These are phyloP conservation scores for Leuciscus waleckii DNA, from an alignment of 2,797 vertebrate species.

Conservation along the genomic window DNA sequence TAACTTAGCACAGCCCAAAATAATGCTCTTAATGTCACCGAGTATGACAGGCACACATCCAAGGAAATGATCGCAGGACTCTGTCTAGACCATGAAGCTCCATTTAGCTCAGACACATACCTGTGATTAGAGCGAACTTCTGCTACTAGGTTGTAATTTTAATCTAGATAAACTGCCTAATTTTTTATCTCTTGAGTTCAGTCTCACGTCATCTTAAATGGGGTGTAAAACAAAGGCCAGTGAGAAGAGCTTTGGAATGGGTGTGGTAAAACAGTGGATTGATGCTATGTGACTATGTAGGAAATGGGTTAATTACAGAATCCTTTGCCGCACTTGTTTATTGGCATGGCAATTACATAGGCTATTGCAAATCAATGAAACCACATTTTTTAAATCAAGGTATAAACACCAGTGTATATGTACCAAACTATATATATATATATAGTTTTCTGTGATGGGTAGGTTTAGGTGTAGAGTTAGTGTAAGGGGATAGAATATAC, in stretches of 20 bases:
- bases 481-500: too few species aligned
- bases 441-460: too few species aligned
- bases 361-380: constrained; percentile 6
- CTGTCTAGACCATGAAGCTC: constrained; percentile 26
- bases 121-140: not conserved
- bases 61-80: constrained; percentile 28
- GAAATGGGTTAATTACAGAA: not conserved
- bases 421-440: too few species aligned
- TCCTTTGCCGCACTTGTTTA: not conserved
- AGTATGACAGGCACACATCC: not conserved
- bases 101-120: not conserved
- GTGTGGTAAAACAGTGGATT: constrained; percentile 12
- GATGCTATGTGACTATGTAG: not conserved
- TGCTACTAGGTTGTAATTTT: constrained; percentile 15
- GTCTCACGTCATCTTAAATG: not conserved
- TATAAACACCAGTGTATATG: too few species aligned
- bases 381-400: not conserved
- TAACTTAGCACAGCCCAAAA: constrained; percentile 46
- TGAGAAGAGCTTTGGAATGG: not conserved
- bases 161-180: constrained; percentile 10
- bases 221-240: constrained; percentile 8
- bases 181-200: not conserved
- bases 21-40: constrained; percentile 33
- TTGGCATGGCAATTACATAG: not conserved
- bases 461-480: too few species aligned